Conservation (phyloP, 2,888 invertebrate species). For the Lithosia quadra region DNA sequence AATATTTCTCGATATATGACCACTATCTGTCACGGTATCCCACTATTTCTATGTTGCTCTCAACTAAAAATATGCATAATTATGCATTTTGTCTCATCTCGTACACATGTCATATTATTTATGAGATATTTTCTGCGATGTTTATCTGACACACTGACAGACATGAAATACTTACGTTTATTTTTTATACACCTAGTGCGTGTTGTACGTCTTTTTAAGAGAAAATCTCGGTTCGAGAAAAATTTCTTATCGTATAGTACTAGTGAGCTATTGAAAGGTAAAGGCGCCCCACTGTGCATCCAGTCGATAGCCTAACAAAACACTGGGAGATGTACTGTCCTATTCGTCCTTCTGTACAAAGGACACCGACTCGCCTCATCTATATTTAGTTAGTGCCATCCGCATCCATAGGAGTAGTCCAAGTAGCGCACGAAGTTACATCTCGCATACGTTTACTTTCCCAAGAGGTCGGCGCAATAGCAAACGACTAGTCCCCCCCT, state of each 20-base stretch:
- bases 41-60: not conserved
- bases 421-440: constrained; percentile 7
- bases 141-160: not conserved
- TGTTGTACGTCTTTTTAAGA: constrained; percentile 10
- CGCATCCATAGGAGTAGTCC: not conserved
- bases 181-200: not conserved
- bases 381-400: not conserved
- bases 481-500: constrained; percentile 54
- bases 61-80: not conserved
- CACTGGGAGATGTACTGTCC: constrained; percentile 4
- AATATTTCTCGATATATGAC: not conserved
- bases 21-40: not conserved
- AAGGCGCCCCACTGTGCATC: constrained; percentile 6
- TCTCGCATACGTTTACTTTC: constrained; percentile 22
- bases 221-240: not conserved
- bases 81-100: not conserved
- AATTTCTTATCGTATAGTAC: not conserved
- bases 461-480: constrained; percentile 35
- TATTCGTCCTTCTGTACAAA: constrained; percentile 20
- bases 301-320: not conserved
- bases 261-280: not conserved
- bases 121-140: not conserved
- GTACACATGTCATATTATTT: not conserved
- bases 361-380: constrained; percentile 10
- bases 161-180: not conserved